Conservation (phyloP, 2,888 invertebrate species). For the Tupiocoris notatus region DNA sequence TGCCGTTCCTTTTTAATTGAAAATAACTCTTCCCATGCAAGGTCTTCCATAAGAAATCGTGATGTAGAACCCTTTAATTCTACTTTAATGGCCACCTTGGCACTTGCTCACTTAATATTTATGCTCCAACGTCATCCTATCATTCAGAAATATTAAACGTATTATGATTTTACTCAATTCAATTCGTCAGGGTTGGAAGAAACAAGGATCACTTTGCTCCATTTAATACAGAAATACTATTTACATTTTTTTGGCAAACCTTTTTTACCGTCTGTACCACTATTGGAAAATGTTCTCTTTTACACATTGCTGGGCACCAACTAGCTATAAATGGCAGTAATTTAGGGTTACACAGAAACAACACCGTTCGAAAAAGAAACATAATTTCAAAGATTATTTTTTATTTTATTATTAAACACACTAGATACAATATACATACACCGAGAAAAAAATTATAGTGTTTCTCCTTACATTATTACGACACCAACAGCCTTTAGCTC, state of each 20-base stretch:
- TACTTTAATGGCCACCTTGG: too few relatives aligned
- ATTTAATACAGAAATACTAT: conserved; percentile 50
- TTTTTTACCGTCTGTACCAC: conserved; percentile 28
- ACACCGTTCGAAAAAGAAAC: conserved; percentile 3
- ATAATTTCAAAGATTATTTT: background rate
- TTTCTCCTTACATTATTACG: conserved; percentile 16
- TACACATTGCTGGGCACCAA: conserved; percentile 33
- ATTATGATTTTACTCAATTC: too few relatives aligned
- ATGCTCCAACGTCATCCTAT: too few relatives aligned
- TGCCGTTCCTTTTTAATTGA: too few relatives aligned
- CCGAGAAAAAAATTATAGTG: conserved; percentile 10
- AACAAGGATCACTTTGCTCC: conserved; percentile 47
- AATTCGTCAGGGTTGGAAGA: too few relatives aligned
- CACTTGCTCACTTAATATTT: too few relatives aligned
- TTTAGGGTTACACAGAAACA: background rate
- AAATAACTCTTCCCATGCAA: too few relatives aligned
- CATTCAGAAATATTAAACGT: too few relatives aligned
- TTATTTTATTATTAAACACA: conserved; percentile 36
- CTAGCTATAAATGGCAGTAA: conserved; percentile 11
- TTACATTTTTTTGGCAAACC: conserved; percentile 44
- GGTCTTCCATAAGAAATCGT: too few relatives aligned
- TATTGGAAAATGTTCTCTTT: conserved; percentile 34
- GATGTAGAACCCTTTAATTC: too few relatives aligned
- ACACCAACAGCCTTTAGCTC: conserved; percentile 45
- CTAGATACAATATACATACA: conserved; percentile 45